Evolutionary conservation across 2,797 vertebrate species (phyloP), one percentile per base, ranked within the genome.

Genomic region (Eidolon dupreanum): DNA sequence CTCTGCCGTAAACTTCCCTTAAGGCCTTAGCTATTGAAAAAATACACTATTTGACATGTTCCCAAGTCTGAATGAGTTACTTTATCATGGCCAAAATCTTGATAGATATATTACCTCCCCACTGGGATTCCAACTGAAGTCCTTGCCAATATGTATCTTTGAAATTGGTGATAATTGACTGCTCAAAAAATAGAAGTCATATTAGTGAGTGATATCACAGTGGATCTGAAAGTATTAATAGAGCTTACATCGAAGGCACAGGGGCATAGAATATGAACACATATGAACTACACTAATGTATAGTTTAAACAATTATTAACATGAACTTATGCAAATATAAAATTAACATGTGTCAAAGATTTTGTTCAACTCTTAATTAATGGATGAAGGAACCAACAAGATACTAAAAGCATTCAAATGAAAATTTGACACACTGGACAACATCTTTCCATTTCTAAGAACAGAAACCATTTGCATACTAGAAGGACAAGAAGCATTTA

Each of bases 151-250:
- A 85, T 16, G 17, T 66, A 53, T 22, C 41, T 89, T 86, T 77
- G 6, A 92, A 95, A 78, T 36, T 59, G 78, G 66, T 93, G 38
- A 94, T 82, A 82, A 94, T 17, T 70, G 83, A 41, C 28, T 53
- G 19, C 61, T 89, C 89, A 55, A 88, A 92, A 93, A 89, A 79
- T 20, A 95, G 55, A 82, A 92, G 89, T 78, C 68, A 77, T 46
- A 89, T 88, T 66, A 46, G 38, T 20, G 6, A 57, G 38, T 81
- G 53, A 59, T 53, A 63, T 79, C 77, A 73, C 65, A 88, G 46
- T 51, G 6, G 41, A 73, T 89, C 75, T 16, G 38, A 77, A 92
- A 82, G 55, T 86, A 77, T 82, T 55, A 65, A 22, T 71, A 65
- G 31, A 77, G 20, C 41, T 75, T 81, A 73, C 51, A 59, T 89